Percentiles rank a stretch among this genome's conserved stretches.
Conservation (phyloP, 2,113 vertebrate genomes). For the Labeo rohita region DNA sequence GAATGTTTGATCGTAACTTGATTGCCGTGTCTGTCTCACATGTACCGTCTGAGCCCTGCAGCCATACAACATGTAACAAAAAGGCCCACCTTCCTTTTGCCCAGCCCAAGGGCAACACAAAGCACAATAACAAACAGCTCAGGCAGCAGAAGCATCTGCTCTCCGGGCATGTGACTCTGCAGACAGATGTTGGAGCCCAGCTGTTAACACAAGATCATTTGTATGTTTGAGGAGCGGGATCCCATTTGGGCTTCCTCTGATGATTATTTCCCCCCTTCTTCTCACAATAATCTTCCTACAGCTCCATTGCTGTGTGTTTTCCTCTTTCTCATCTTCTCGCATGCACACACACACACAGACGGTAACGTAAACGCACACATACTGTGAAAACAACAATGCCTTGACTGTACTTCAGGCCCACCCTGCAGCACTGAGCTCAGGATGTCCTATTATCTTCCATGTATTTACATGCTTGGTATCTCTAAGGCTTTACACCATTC, state of each 20-base stretch:
- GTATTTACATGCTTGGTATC: constrained; percentile 18
- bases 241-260: constrained; percentile 81
- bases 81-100: constrained; percentile 75
- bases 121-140: constrained; percentile 88
- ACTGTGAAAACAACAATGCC: constrained; percentile 35
- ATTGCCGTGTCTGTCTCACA: constrained; percentile 39
- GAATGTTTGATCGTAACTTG: constrained; percentile 39
- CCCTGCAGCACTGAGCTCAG: constrained; percentile 28
- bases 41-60: constrained; percentile 50
- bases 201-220: constrained; percentile 93
- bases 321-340: constrained; percentile 26
- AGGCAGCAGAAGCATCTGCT: constrained; percentile 91
- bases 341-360: background rate
- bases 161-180: constrained; percentile 86
- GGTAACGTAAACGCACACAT: constrained; percentile 6
- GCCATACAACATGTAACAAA: constrained; percentile 47
- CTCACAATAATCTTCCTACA: constrained; percentile 54
- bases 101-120: constrained; percentile 86
- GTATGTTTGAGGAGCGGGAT: constrained; percentile 88
- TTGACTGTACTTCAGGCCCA: constrained; percentile 43
- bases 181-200: constrained; percentile 97
- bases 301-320: constrained; percentile 36
- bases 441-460: constrained; percentile 41
- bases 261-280: constrained; percentile 66
- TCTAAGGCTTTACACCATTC: constrained; percentile 2